Percentiles rank a stretch among this genome's conserved stretches.
Conservation (phyloP, 2,113 vertebrate species). For the Albula glossodonta region DNA sequence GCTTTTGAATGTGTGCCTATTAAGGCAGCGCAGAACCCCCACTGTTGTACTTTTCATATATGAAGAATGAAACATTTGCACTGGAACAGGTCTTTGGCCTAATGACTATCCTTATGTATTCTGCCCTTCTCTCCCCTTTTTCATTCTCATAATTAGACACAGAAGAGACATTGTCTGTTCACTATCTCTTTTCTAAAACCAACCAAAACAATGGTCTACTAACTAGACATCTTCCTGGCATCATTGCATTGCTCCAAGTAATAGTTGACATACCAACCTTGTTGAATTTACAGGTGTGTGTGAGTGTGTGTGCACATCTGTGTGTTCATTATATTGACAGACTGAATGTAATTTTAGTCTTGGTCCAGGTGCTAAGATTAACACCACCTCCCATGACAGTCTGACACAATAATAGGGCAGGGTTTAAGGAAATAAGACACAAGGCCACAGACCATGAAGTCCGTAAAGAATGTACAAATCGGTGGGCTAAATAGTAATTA, state of each 20-base stretch:
- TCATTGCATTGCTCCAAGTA: constrained; percentile 35
- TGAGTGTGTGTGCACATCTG: constrained; percentile 10
- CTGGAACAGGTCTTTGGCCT: not conserved
- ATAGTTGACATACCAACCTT: constrained; percentile 66
- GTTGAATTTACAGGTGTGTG: constrained; percentile 54
- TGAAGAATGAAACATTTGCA: not conserved
- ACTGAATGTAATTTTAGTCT: constrained; percentile 18
- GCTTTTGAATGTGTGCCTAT: constrained; percentile 2
- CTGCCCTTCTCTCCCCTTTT: not conserved
- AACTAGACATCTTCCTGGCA: not conserved
- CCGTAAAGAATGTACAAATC: constrained; percentile 34
- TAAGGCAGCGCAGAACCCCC: not conserved
- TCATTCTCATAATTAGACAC: not conserved
- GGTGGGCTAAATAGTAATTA: constrained; percentile 38
- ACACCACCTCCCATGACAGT: constrained; percentile 12
- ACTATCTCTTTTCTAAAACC: not conserved
- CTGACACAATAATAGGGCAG: constrained; percentile 37
- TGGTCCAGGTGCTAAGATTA: constrained; percentile 37
- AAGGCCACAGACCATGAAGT: constrained; percentile 29
- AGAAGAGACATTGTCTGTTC: constrained; percentile 1
- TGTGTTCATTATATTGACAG: constrained; percentile 3
- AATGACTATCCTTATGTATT: not conserved
- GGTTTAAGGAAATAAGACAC: constrained; percentile 29
- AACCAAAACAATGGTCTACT: not conserved
- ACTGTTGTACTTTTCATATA: not conserved